Conservation (phyloP, 1,140 invertebrate species). For the Atta texana region DNA sequence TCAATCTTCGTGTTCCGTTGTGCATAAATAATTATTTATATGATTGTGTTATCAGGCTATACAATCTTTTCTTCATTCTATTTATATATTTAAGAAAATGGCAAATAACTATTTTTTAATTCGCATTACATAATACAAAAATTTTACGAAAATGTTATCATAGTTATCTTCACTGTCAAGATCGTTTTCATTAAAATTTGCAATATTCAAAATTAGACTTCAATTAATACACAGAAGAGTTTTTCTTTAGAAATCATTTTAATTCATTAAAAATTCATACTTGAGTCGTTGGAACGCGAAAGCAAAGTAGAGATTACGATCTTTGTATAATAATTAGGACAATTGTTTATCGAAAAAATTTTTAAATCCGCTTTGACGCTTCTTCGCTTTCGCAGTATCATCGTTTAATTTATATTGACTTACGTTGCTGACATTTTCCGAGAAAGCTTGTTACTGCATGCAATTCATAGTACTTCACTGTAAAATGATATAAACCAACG, state of each 20-base stretch:
- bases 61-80: not conserved
- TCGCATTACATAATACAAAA: not conserved
- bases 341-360: not conserved
- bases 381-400: slow-evolving; percentile 10
- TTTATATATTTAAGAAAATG: slow-evolving; percentile 1
- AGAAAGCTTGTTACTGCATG: slow-evolving; percentile 41
- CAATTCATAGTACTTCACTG: slow-evolving; percentile 20
- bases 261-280: slow-evolving; percentile 9
- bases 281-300: not conserved
- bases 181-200: not conserved
- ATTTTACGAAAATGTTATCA: not conserved
- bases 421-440: slow-evolving; percentile 19
- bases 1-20: slow-evolving; percentile 61
- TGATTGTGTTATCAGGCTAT: not conserved
- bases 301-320: not conserved
- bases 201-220: not conserved
- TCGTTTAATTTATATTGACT: slow-evolving; percentile 9
- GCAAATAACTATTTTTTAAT: slow-evolving; percentile 8
- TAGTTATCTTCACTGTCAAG: not conserved
- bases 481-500: not conserved
- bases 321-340: not conserved
- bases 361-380: slow-evolving; percentile 14
- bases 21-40: slow-evolving; percentile 42
- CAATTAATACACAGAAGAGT: not conserved
- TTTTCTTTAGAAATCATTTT: not conserved